phyloP scores from a whole-genome alignment of 2,797 vertebrate species.

The Holocentrus rufus region DNA sequence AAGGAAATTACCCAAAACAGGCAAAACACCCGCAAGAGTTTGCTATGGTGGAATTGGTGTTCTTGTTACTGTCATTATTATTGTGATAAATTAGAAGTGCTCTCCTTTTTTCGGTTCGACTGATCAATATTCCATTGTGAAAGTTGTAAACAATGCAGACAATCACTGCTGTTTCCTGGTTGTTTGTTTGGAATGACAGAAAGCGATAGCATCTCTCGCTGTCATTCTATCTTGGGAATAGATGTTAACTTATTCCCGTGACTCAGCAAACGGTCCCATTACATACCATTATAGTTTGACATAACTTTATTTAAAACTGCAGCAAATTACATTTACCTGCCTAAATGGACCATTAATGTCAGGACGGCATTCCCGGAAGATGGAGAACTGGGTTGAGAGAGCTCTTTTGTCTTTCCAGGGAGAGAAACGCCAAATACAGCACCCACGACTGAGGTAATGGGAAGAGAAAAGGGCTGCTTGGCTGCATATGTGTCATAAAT shows the following conservation, averaged over 20 bases:
- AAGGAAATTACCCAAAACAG: neutral
- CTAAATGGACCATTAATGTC: slow-evolving; percentile 69
- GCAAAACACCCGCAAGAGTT: neutral
- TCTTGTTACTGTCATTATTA: neutral
- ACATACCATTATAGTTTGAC: slow-evolving; percentile 61
- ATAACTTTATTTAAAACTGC: slow-evolving; percentile 70
- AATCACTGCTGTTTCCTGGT: slow-evolving; percentile 15
- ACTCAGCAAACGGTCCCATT: slow-evolving; percentile 68
- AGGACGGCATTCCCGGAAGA: slow-evolving; percentile 55
- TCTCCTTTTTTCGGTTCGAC: neutral
- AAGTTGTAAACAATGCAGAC: slow-evolving; percentile 20
- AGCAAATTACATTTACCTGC: slow-evolving; percentile 66
- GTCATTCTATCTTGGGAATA: slow-evolving; percentile 32
- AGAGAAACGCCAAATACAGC: slow-evolving; percentile 28
- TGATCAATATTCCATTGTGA: neutral
- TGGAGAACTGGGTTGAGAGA: slow-evolving; percentile 32
- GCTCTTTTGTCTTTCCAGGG: slow-evolving; percentile 26
- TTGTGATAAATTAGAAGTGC: neutral
- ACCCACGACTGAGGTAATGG: slow-evolving; percentile 23
- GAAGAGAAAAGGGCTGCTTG: slow-evolving; percentile 7
- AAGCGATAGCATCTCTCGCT: slow-evolving; percentile 34
- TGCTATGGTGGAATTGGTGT: neutral
- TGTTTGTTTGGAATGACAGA: slow-evolving; percentile 35
- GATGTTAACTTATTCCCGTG: slow-evolving; percentile 55
- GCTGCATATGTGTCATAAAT: neutral